Percentiles rank a stretch among this genome's conserved stretches.
Conservation (phyloP, 1,140 invertebrate genomes). For the Lithobius niger region DNA sequence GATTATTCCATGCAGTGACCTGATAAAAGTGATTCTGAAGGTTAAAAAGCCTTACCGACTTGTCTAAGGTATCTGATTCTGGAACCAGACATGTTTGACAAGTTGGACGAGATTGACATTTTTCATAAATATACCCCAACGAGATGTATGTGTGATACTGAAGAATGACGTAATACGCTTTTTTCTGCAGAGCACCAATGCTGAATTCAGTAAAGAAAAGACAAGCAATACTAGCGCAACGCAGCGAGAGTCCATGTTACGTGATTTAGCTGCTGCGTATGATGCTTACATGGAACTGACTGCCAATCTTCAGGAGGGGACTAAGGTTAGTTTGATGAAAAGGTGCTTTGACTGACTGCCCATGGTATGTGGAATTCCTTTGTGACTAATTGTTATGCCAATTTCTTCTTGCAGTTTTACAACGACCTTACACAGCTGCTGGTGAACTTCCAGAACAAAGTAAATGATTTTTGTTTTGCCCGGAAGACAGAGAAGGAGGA, state of each 20-base stretch:
- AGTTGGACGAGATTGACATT: no score
- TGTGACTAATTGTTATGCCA: no score
- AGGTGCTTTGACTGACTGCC: no score
- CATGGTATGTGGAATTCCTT: no score
- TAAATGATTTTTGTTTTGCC: slow-evolving; percentile 96
- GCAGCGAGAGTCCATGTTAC: slow-evolving; percentile 60
- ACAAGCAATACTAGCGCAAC: slow-evolving; percentile 38
- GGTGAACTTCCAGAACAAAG: slow-evolving; percentile 92
- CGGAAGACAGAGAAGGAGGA: slow-evolving; percentile 98
- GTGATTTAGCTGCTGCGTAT: slow-evolving; percentile 71
- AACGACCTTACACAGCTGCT: slow-evolving; percentile 92
- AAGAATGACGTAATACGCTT: no score
- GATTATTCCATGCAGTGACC: no score
- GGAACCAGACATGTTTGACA: no score
- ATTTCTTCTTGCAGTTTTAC: slow-evolving; percentile 56
- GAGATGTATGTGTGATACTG: no score
- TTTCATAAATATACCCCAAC: no score
- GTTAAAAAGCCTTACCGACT: no score
- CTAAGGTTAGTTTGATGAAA: slow-evolving; percentile 41
- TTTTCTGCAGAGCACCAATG: slow-evolving; percentile 53
- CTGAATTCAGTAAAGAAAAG: slow-evolving; percentile 56
- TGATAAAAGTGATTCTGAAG: no score
- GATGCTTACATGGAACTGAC: slow-evolving; percentile 84
- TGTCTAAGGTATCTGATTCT: no score
- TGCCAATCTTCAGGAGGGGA: slow-evolving; percentile 82